A percentile compares a stretch with the other conserved stretches of the same genome.
These are phyloP conservation scores for Syrmaticus mikado DNA, from an alignment of 2,113 vertebrate genomes.

Conservation along the genomic window DNA sequence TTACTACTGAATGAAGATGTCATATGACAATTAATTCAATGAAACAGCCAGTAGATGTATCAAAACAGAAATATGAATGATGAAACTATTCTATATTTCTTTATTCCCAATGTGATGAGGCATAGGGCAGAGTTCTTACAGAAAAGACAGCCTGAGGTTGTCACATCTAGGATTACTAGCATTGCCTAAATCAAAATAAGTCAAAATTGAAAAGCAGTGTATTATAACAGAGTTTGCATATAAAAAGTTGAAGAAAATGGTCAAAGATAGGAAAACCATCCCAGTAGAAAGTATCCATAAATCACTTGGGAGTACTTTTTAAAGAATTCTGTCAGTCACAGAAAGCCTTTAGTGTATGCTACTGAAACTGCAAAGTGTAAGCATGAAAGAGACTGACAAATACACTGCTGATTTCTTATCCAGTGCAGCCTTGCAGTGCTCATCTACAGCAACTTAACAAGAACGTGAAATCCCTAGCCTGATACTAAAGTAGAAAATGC, in stretches of 20 bases:
- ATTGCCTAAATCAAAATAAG: not conserved
- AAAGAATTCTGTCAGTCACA: slow-evolving; percentile 35
- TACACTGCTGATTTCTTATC: slow-evolving; percentile 50
- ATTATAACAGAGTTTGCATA: not conserved
- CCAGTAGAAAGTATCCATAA: not conserved
- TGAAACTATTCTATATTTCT: not conserved
- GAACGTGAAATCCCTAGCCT: slow-evolving; percentile 33
- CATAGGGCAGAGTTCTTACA: not conserved
- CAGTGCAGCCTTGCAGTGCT: slow-evolving; percentile 29
- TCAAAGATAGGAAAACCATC: not conserved
- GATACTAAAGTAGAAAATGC: slow-evolving; percentile 51
- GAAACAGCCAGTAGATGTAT: not conserved
- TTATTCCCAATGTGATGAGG: not conserved
- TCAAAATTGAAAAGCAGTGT: not conserved
- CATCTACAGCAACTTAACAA: not conserved
- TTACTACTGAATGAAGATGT: not conserved
- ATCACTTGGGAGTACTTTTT: slow-evolving; percentile 28
- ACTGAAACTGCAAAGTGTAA: not conserved
- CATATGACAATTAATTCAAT: not conserved
- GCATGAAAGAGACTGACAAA: slow-evolving; percentile 61
- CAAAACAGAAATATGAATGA: not conserved
- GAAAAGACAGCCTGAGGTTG: not conserved
- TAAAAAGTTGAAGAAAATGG: not conserved
- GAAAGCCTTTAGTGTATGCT: slow-evolving; percentile 12
- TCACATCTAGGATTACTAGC: not conserved